Percentiles rank a stretch among this genome's conserved stretches.
Evolutionary conservation across 2,888 invertebrate genomes (phyloP).

Genomic region (Perizoma affinitatum): DNA sequence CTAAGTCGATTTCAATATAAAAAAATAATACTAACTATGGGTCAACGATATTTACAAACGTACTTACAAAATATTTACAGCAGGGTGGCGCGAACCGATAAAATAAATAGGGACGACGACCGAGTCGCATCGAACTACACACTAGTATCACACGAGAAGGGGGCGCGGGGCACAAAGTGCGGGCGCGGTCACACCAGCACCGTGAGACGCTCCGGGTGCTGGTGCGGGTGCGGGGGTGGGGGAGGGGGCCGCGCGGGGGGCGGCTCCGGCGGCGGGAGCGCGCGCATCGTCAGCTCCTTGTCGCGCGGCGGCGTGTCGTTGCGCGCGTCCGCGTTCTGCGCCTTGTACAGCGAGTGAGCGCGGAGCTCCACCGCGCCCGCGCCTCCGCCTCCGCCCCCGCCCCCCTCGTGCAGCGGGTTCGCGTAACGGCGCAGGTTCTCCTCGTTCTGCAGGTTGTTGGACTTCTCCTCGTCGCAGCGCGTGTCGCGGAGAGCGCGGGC

Average conservation of each 20-base stretch:
- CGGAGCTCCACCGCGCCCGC: conserved; percentile 76
- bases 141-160: conserved; percentile 55
- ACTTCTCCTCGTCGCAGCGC: conserved; percentile 92
- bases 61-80: conserved; percentile 73
- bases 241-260: conserved; percentile 46
- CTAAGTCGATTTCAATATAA: conserved; percentile 49
- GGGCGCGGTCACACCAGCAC: conserved; percentile 64
- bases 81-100: conserved; percentile 47
- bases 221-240: conserved; percentile 48
- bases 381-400: conserved; percentile 59
- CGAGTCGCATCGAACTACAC: conserved; percentile 38
- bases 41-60: conserved; percentile 71
- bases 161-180: conserved; percentile 12
- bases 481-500: conserved; percentile 84
- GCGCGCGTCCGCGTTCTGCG: conserved; percentile 92
- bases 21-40: conserved; percentile 53
- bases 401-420: conserved; percentile 89
- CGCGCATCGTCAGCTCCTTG: conserved; percentile 91
- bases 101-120: conserved; percentile 60
- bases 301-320: conserved; percentile 91
- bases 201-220: conserved; percentile 73
- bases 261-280: conserved; percentile 76
- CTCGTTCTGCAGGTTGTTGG: conserved; percentile 95
- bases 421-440: conserved; percentile 93
- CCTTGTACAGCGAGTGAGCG: conserved; percentile 90